Evolutionary conservation across 1,140 invertebrate genomes (phyloP).

Genomic region (Cyrtorhinus lividipennis): DNA sequence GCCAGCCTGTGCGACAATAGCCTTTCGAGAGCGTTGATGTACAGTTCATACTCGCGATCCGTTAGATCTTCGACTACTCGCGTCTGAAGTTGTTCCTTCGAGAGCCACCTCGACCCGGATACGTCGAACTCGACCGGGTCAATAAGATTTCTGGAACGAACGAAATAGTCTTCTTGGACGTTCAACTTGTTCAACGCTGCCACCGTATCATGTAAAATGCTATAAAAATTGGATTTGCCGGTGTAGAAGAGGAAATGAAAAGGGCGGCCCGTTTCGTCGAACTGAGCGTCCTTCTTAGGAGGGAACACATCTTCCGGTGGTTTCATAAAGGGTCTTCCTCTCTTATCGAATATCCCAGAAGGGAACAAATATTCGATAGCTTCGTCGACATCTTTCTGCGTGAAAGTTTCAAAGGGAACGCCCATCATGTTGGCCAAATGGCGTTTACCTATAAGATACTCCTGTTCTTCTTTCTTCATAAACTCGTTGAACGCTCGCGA

Average conservation of each 20-base stretch:
- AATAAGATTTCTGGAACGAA: no score
- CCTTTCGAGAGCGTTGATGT: slow-evolving; percentile 54
- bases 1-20: slow-evolving; percentile 52
- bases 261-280: slow-evolving; percentile 75
- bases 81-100: slow-evolving; percentile 47
- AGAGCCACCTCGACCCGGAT: slow-evolving; percentile 44
- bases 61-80: slow-evolving; percentile 52
- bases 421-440: slow-evolving; percentile 99
- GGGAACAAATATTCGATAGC: slow-evolving; percentile 86
- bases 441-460: slow-evolving; percentile 81
- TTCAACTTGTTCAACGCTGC: no score
- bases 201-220: slow-evolving; percentile 54
- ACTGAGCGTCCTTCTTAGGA: slow-evolving; percentile 72
- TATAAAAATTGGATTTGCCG: slow-evolving; percentile 63
- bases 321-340: slow-evolving; percentile 72
- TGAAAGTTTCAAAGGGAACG: slow-evolving; percentile 69
- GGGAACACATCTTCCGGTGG: slow-evolving; percentile 74
- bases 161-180: no score
- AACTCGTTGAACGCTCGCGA: slow-evolving; percentile 68
- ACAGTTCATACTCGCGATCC: slow-evolving; percentile 59
- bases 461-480: slow-evolving; percentile 61
- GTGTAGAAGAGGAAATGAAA: slow-evolving; percentile 85
- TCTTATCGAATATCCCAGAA: slow-evolving; percentile 67
- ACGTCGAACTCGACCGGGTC: no score
- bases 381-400: slow-evolving; percentile 71